A percentile compares a stretch with the other conserved stretches of the same genome.
Conservation (phyloP, 2,797 vertebrate species). For the Mormyrops boulengeri region DNA sequence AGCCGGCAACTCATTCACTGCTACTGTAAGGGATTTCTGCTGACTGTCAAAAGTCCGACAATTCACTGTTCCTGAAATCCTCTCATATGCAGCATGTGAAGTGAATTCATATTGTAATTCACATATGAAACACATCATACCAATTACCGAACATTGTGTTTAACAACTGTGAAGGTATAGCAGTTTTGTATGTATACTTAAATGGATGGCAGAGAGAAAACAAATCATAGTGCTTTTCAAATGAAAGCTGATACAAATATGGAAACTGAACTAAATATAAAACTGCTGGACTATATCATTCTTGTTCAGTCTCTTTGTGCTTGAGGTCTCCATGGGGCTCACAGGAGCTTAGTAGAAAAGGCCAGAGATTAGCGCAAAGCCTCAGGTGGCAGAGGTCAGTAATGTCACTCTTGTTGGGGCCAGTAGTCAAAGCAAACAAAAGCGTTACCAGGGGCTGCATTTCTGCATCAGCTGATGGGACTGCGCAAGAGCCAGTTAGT, state of each 20-base stretch:
- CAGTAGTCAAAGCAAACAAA: conserved; percentile 4
- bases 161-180: background rate
- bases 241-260: background rate
- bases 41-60: background rate
- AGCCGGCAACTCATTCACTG: background rate
- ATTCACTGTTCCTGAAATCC: background rate
- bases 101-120: background rate
- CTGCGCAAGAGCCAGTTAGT: background rate
- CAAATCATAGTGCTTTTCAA: background rate
- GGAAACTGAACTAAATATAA: background rate
- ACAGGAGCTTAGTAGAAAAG: background rate
- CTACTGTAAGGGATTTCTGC: background rate
- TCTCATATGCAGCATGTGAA: background rate
- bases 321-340: background rate
- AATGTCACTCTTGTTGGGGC: background rate
- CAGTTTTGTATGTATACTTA: background rate
- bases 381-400: background rate
- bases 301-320: background rate
- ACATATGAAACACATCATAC: background rate
- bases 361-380: background rate
- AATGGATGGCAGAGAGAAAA: background rate
- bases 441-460: background rate
- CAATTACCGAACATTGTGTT: background rate
- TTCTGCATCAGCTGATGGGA: background rate
- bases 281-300: background rate